Evolutionary conservation across 64 coral and sea anemone species (phyloP).

Genomic region (Stichodactyla helianthus): DNA sequence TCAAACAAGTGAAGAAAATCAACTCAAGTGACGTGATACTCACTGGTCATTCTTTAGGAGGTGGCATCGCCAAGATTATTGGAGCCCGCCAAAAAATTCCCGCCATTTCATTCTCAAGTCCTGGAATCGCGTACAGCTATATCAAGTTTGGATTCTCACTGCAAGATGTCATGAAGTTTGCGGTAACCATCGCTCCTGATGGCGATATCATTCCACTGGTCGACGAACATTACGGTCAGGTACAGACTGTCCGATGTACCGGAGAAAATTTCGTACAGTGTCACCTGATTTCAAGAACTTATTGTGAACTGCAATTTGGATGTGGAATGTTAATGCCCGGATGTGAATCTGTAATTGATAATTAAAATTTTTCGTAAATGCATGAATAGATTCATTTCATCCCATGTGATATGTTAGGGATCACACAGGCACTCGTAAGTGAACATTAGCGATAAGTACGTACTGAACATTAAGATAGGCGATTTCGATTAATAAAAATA

Average conservation of each 20-base stretch:
- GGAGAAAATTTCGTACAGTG: conserved; percentile 20
- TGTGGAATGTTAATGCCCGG: conserved; percentile 18
- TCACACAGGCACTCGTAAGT: no score
- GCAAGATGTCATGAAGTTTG: conserved; percentile 31
- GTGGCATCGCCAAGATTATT: conserved; percentile 66
- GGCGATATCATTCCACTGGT: conserved; percentile 46
- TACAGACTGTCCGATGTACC: conserved; percentile 45
- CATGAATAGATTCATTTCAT: no score
- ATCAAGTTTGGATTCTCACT: conserved; percentile 43
- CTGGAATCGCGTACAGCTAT: conserved; percentile 35
- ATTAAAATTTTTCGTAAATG: not conserved
- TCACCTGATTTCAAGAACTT: conserved; percentile 47
- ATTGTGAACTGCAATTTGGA: conserved; percentile 44
- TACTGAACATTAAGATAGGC: no score
- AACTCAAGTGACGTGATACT: conserved; percentile 9
- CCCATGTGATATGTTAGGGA: no score
- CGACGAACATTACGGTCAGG: conserved; percentile 33
- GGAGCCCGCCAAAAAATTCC: conserved; percentile 40
- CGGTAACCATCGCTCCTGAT: conserved; percentile 32
- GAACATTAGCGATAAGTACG: no score
- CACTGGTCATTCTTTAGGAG: conserved; percentile 53
- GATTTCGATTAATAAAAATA: no score
- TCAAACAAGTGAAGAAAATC: not conserved
- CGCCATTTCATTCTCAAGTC: conserved; percentile 46
- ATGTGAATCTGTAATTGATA: conserved; percentile 6